Conservation (phyloP, 2,113 vertebrate genomes). For the Charina bottae region DNA sequence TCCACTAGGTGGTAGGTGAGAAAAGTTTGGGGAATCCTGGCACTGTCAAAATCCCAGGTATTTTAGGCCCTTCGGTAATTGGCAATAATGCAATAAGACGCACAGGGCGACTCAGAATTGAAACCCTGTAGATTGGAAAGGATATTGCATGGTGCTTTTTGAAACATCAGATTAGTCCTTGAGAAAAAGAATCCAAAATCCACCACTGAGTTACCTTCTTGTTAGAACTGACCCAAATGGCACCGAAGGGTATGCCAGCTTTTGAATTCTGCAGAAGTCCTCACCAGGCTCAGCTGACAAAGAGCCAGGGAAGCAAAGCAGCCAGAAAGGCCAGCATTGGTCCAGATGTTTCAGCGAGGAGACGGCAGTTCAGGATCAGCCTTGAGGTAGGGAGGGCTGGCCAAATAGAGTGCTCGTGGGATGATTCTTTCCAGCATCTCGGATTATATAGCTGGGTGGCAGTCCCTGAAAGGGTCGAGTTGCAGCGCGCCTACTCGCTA, state of each 20-base stretch:
- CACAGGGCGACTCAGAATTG: background rate
- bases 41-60: background rate
- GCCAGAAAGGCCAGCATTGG: background rate
- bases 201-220: background rate
- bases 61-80: background rate
- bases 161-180: background rate
- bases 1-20: constrained; percentile 4
- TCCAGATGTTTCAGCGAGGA: background rate
- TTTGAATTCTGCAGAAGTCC: background rate
- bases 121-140: background rate
- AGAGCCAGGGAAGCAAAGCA: background rate
- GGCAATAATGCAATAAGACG: background rate
- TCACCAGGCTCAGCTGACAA: background rate
- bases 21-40: background rate
- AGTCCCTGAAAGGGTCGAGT: too few species aligned
- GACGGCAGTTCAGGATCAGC: background rate
- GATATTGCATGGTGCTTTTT: background rate
- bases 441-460: background rate
- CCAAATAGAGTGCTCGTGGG: background rate
- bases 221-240: too few species aligned
- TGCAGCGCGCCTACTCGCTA: too few species aligned
- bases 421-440: background rate
- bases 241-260: background rate
- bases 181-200: background rate
- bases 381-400: background rate